Base-by-base conservation (phyloP, 2,113 vertebrate genomes). In the Notarius quadriscutis region DNA sequence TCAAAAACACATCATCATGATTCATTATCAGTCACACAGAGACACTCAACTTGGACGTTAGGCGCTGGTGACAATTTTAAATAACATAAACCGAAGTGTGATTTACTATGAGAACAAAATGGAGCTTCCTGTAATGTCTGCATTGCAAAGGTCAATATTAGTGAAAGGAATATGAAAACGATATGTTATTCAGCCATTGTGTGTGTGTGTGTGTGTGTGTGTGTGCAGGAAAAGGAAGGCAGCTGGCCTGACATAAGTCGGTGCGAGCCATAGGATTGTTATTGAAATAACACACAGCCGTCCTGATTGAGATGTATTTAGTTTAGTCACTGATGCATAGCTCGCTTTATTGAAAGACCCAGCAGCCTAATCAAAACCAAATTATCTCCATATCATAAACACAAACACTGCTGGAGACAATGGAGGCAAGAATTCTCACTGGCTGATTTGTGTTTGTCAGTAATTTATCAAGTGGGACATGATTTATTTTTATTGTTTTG, bases 261-360 rank as follows among this genome's bases (percentile, higher is more conserved):
- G 51, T 79, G 90, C 72, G 3, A 67, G 72, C 63, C 85, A 82
- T 50, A 77, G 79, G 81, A 91, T 93, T 91, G 85, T 94, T 95
- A 95, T 84, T 84, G 87, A 91, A 92, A 95, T 93, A 90, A 88
- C 88, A 87, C 90, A 34, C 89, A 65, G 86, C 14, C 86, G 22
- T 80, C 88, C 87, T 92, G 93, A 95, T 93, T 90, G 93, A 93
- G 91, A 89, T 85, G 90, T 58, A 92, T 95, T 95, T 91, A 95
- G 92, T 93, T 94, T 93, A 88, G 86, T 89, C 92, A 91, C 90
- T 91, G 91, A 92, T 92, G 94, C 95, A 91, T 88, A 20, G 57
- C 69, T 55, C n/a, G 87, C 88, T 88, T 62, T 89, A 88, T 86
- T 89, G 87, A 93, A 86, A 81, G 89, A 91, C 83, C 87, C 80